Conservation (phyloP, 2,888 invertebrate species). For the Hartigia nigra region DNA sequence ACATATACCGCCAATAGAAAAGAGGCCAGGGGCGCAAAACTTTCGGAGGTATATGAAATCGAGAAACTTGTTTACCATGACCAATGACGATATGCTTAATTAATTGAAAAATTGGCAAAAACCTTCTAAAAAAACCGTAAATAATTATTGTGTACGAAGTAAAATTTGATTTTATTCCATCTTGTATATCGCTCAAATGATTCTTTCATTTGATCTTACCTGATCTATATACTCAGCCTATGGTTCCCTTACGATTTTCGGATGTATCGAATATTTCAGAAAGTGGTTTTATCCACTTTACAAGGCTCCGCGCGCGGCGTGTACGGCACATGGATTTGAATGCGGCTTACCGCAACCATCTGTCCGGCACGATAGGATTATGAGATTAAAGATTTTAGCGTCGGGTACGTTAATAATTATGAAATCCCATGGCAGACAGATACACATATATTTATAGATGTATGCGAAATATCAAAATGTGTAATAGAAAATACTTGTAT, state of each 20-base stretch:
- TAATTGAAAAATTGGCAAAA: neutral
- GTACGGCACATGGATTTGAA: slow-evolving; percentile 26
- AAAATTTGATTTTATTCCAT: neutral
- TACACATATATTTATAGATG: neutral
- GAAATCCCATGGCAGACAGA: slow-evolving; percentile 8
- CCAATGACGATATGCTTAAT: neutral
- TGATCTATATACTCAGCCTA: neutral
- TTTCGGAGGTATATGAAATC: neutral
- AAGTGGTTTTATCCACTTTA: slow-evolving; percentile 5
- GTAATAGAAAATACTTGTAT: neutral
- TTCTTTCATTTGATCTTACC: neutral
- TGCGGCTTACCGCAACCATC: slow-evolving; percentile 43
- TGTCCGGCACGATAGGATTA: slow-evolving; percentile 48
- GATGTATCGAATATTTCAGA: neutral
- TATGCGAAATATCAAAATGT: neutral
- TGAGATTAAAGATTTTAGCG: slow-evolving; percentile 46
- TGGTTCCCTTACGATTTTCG: neutral
- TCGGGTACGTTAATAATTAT: slow-evolving; percentile 46
- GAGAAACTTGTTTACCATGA: neutral
- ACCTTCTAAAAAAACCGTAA: neutral
- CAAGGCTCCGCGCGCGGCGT: slow-evolving; percentile 10
- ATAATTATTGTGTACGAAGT: neutral
- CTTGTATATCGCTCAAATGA: neutral
- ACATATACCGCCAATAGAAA: neutral
- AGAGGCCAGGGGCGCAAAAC: neutral